Evolutionary conservation across 2,797 vertebrate species (phyloP).

Genomic region (Tenualosa ilisha): DNA sequence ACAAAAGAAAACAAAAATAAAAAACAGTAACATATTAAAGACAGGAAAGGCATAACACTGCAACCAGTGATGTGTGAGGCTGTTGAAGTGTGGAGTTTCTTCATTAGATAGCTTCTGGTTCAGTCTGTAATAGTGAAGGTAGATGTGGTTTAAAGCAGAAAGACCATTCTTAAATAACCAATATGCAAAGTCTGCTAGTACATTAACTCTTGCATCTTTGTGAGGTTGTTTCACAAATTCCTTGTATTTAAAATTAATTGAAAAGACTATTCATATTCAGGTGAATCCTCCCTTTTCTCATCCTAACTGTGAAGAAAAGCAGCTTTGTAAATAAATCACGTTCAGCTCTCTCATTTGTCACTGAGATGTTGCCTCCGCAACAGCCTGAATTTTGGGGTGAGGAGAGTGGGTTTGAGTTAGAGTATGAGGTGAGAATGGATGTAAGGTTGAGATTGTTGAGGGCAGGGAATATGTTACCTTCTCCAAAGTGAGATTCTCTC

Average conservation of each 20-base stretch:
- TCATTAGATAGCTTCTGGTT: slow-evolving; percentile 65
- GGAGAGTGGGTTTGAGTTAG: neutral
- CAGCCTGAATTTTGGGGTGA: neutral
- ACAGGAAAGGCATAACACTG: slow-evolving; percentile 59
- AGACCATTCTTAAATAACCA: slow-evolving; percentile 59
- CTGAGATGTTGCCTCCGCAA: slow-evolving; percentile 21
- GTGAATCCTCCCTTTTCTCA: neutral
- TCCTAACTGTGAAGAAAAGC: slow-evolving; percentile 16
- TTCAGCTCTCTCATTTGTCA: slow-evolving; percentile 8
- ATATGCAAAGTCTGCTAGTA: slow-evolving; percentile 45
- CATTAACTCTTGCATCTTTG: slow-evolving; percentile 47
- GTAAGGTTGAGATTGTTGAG: slow-evolving; percentile 2
- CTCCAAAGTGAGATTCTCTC: neutral
- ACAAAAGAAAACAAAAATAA: slow-evolving; percentile 63
- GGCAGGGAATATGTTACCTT: neutral
- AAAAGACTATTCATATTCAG: slow-evolving; percentile 35
- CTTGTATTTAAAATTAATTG: slow-evolving; percentile 33
- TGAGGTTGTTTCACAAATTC: slow-evolving; percentile 29
- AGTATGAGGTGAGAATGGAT: neutral
- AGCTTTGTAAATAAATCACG: slow-evolving; percentile 18
- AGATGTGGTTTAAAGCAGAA: slow-evolving; percentile 79
- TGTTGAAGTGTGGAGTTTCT: slow-evolving; percentile 72
- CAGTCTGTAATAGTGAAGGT: slow-evolving; percentile 73
- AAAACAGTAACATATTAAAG: slow-evolving; percentile 65
- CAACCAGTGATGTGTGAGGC: slow-evolving; percentile 59